Base-by-base conservation (phyloP, 1,140 invertebrate species). In the Dryas iulia region DNA sequence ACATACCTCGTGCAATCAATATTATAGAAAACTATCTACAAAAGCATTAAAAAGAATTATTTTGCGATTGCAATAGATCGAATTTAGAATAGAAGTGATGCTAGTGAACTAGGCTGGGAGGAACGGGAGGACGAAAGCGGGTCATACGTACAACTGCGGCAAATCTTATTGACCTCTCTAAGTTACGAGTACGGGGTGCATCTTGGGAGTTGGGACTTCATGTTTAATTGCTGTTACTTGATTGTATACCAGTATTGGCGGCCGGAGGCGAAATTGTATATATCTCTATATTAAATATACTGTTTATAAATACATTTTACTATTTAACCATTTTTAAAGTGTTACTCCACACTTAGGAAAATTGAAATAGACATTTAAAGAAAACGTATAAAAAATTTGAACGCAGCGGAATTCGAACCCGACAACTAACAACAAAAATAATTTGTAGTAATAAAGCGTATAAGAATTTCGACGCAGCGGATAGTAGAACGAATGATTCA, bases 111-210 rank as follows among this genome's bases (percentile, higher is more conserved):
- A 47, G 39, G 39, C 39, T 21, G 53, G 24, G n/a, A 31, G 5
- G 30, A 6, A 6, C 4, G 30, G 10, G 53, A 56, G 53, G 23
- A 56, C 39, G 61, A 69, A 81, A 79, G 63, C 73, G 70, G 81
- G 81, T 81, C 81, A 78, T 58, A 64, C 64, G 73, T 66, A 56
- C 53, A 56, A 28, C 72, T 70, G 73, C 72, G 72, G 69, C 71
- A 70, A 80, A 75, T 64, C 72, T 67, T 66, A 74, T 76, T 80
- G 76, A 79, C 76, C 80, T 73, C 61, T 7, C 47, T 33, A 30
- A 53, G 30, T 10, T 57, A 21, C 21, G 28, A 39, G 5, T 28
- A 14, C 28, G 3, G 10, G 52, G 11, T 35, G 23, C 23, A 35
- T 53, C 39, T 62, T 52, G 25, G 14, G 23, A n/a, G n/a, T 31